These are phyloP conservation scores for Danaus plexippus DNA, from an alignment of 1,140 invertebrate species.

Conservation along the genomic window DNA sequence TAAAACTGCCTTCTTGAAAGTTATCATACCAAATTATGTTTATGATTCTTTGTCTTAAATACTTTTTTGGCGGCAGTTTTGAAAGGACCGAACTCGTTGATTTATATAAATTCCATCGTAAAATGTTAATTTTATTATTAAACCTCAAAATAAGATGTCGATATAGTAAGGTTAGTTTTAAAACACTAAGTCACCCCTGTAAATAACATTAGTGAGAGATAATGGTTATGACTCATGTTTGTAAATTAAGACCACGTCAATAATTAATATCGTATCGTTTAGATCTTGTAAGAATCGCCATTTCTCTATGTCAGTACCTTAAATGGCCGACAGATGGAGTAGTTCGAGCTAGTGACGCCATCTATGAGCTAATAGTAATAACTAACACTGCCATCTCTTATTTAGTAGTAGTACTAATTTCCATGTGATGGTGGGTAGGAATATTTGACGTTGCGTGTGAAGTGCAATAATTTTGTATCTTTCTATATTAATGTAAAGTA, in stretches of 20 bases:
- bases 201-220: constrained; percentile 9
- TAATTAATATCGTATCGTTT: constrained; percentile 7
- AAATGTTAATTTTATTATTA: too few species aligned
- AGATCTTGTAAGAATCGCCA: constrained; percentile 14
- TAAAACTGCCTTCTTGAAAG: constrained; percentile 12
- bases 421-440: constrained; percentile 15
- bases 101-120: too few species aligned
- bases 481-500: constrained; percentile 21
- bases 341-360: constrained; percentile 18
- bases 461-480: constrained; percentile 34
- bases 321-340: constrained; percentile 14
- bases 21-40: constrained; percentile 3
- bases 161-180: constrained; percentile 18
- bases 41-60: constrained; percentile 3
- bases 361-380: constrained; percentile 22
- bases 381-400: constrained; percentile 31
- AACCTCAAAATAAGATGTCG: constrained; percentile 7
- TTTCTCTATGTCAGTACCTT: constrained; percentile 5
- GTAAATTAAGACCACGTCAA: constrained; percentile 3
- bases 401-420: constrained; percentile 20
- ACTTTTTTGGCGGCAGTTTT: constrained; percentile 10
- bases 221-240: constrained; percentile 3
- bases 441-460: constrained; percentile 19
- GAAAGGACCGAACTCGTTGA: too few species aligned
- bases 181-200: constrained; percentile 18